Evolutionary conservation across 2,113 vertebrate species (phyloP).

Genomic region (Manacus vitellinus): DNA sequence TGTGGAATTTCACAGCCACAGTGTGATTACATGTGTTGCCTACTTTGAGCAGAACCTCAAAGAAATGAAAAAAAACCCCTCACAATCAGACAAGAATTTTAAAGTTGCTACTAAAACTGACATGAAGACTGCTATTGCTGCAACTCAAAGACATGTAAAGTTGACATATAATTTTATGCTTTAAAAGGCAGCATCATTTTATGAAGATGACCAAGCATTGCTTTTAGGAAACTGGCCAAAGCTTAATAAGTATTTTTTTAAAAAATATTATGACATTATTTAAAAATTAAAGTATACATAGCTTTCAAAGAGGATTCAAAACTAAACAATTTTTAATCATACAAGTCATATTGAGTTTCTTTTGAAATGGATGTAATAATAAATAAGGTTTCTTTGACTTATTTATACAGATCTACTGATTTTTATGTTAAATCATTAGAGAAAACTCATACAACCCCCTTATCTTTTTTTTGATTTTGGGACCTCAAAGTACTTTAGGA

Average conservation of each 20-base stretch:
- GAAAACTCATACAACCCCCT: not conserved
- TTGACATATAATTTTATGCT: slow-evolving; percentile 17
- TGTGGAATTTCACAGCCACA: not conserved
- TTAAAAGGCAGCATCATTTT: not conserved
- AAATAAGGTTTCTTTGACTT: not conserved
- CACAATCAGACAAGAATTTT: not conserved
- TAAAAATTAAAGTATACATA: not conserved
- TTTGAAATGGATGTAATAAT: not conserved
- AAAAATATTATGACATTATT: slow-evolving; percentile 17
- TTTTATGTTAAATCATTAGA: not conserved
- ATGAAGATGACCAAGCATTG: not conserved
- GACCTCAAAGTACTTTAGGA: not conserved
- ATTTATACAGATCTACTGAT: not conserved
- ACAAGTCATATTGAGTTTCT: not conserved
- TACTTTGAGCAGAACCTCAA: not conserved
- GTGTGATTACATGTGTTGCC: not conserved
- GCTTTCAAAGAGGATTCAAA: not conserved
- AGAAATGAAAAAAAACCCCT: not conserved
- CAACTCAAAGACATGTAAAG: slow-evolving; percentile 4
- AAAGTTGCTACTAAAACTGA: slow-evolving; percentile 47
- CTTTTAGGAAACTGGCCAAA: not conserved
- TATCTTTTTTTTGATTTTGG: not conserved
- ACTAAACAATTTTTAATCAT: not conserved
- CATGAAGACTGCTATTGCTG: slow-evolving; percentile 19
- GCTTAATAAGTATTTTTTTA: not conserved